These are phyloP conservation scores for Antigone vipio DNA, from an alignment of 2,113 vertebrate species.

Conservation along the genomic window DNA sequence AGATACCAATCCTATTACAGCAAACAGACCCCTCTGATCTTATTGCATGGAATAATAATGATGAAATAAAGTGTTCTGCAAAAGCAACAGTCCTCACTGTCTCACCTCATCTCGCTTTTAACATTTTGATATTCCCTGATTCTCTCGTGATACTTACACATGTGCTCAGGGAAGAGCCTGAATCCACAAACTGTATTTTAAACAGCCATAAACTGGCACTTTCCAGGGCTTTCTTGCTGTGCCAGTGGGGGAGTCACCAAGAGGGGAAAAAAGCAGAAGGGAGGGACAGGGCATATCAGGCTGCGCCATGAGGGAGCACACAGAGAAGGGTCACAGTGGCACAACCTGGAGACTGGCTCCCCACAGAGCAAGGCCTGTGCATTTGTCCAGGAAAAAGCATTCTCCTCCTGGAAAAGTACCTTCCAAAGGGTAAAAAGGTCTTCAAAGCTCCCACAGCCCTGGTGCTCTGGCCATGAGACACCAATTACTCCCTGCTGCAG, in stretches of 20 bases:
- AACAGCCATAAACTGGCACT: not conserved
- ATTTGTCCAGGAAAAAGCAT: not conserved
- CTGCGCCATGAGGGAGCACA: not conserved
- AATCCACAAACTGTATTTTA: not conserved
- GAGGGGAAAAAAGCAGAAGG: not conserved
- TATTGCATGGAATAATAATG: accelerated
- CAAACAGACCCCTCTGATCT: too few relatives aligned
- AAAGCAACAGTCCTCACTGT: not conserved
- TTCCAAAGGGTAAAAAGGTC: not conserved
- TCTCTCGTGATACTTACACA: too few relatives aligned
- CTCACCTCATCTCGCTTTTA: accelerated
- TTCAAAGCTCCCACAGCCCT: not conserved
- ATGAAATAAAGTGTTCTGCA: not conserved
- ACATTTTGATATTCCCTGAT: not conserved
- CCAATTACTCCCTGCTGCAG: not conserved
- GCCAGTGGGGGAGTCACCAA: not conserved
- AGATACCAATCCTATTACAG: accelerated
- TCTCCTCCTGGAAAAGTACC: not conserved
- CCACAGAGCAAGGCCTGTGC: not conserved
- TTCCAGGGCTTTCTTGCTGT: not conserved
- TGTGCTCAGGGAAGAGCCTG: not conserved
- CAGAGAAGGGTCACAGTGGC: too few relatives aligned
- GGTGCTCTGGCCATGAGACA: not conserved
- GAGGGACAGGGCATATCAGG: not conserved
- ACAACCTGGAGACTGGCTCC: not conserved